Evolutionary conservation across 2,797 vertebrate genomes (phyloP).

Genomic region (Remorina albescens): DNA sequence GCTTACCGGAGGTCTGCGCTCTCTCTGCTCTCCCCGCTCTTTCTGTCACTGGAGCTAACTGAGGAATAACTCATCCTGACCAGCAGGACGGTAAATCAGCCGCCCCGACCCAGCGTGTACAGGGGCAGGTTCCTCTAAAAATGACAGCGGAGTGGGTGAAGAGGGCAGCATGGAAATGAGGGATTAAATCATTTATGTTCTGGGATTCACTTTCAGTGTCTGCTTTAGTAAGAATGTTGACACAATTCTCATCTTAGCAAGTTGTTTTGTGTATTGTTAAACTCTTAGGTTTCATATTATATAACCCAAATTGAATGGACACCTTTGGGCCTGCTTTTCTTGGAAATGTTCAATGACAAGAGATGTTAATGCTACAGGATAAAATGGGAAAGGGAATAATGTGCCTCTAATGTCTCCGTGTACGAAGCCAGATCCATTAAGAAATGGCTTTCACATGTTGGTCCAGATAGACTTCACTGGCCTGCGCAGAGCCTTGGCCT

Average conservation of each 20-base stretch:
- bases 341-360: background rate
- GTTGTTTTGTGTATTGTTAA: background rate
- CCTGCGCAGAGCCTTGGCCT: background rate
- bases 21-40: slow-evolving; percentile 42
- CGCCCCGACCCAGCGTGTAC: slow-evolving; percentile 47
- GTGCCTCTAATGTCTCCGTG: background rate
- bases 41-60: slow-evolving; percentile 56
- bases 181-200: slow-evolving; percentile 41
- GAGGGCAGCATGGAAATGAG: slow-evolving; percentile 37
- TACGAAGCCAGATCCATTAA: background rate
- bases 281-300: background rate
- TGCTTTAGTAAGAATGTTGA: slow-evolving; percentile 9
- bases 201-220: slow-evolving; percentile 8
- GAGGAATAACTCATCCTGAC: slow-evolving; percentile 64
- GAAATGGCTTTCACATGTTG: background rate
- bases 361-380: background rate
- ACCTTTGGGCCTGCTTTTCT: background rate
- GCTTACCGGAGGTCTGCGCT: slow-evolving; percentile 58
- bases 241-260: slow-evolving; percentile 4
- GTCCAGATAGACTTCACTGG: background rate
- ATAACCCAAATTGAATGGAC: slow-evolving; percentile 1
- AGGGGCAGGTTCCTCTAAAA: slow-evolving; percentile 40
- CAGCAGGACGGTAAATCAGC: slow-evolving; percentile 61
- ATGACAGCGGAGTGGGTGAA: slow-evolving; percentile 30
- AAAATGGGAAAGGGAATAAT: background rate